phyloP scores from a whole-genome alignment of 2,113 vertebrate genomes.

The Sturnus vulgaris region DNA sequence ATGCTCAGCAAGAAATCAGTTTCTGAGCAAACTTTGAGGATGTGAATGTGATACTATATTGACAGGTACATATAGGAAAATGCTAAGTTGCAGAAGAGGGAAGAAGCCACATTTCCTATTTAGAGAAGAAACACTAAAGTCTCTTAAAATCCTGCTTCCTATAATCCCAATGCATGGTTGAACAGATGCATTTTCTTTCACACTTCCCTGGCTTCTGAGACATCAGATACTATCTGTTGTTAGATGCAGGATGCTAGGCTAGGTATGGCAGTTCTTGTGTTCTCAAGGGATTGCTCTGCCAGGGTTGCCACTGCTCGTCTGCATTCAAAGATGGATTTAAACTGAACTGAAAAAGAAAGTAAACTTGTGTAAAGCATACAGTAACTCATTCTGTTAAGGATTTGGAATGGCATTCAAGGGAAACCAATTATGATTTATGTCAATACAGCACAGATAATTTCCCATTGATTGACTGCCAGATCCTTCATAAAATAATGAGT shows the following conservation, averaged over 20 bases:
- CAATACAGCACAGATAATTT: slow-evolving; percentile 75
- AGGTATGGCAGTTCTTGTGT: background rate
- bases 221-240: background rate
- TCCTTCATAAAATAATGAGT: slow-evolving; percentile 75
- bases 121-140: background rate
- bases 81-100: background rate
- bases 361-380: slow-evolving; percentile 47
- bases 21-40: background rate
- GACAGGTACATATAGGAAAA: background rate
- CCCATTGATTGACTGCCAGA: slow-evolving; percentile 78
- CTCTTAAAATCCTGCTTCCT: background rate
- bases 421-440: slow-evolving; percentile 82
- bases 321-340: slow-evolving; percentile 66
- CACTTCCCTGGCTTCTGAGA: background rate
- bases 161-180: background rate
- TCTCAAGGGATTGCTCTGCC: background rate
- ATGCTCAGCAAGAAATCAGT: background rate
- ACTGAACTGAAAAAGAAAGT: slow-evolving; percentile 67
- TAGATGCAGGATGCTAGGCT: slow-evolving; percentile 7
- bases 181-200: background rate
- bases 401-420: slow-evolving; percentile 71
- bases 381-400: slow-evolving; percentile 63
- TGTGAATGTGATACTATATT: background rate
- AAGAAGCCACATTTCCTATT: background rate
- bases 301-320: slow-evolving; percentile 30